phyloP scores from a whole-genome alignment of 92 coral and sea anemone species.

The Paragorgia papillata region DNA sequence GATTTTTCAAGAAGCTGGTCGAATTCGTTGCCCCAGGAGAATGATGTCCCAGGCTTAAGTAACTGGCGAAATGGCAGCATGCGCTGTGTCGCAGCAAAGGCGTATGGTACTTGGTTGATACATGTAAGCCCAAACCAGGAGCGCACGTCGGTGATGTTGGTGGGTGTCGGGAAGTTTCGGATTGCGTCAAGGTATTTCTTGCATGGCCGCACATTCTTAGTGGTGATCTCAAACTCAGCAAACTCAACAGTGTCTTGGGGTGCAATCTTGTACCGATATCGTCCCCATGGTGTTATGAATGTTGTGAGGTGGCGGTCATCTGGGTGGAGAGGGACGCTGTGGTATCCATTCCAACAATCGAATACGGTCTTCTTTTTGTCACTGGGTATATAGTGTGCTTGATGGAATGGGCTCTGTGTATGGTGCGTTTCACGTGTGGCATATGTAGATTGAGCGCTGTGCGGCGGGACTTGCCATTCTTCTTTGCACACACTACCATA shows the following conservation, averaged over 20 bases:
- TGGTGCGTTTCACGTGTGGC: constrained; percentile 59
- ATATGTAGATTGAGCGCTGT: constrained; percentile 35
- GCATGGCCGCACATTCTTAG: not conserved
- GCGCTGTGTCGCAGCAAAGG: constrained; percentile 55
- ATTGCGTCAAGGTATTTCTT: constrained; percentile 49
- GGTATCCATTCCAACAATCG: constrained; percentile 21
- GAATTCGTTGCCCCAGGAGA: no score
- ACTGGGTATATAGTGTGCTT: constrained; percentile 47
- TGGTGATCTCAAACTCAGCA: not conserved
- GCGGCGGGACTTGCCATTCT: no score
- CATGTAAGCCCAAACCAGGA: no score
- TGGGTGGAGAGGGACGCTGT: constrained; percentile 57
- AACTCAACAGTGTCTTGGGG: constrained; percentile 58
- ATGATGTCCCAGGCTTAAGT: no score
- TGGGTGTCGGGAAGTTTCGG: constrained; percentile 61
- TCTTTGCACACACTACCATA: no score
- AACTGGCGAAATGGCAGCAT: constrained; percentile 42
- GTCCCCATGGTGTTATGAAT: constrained; percentile 70
- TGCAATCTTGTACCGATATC: constrained; percentile 68
- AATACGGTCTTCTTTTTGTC: constrained; percentile 29
- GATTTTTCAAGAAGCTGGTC: not conserved
- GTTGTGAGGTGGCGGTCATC: constrained; percentile 65
- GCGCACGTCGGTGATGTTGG: constrained; percentile 56
- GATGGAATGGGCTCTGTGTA: no score
- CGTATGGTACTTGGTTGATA: constrained; percentile 61